These are phyloP conservation scores for Drosophila kikkawai DNA, from an alignment of 1,140 invertebrate genomes.

Conservation along the genomic window DNA sequence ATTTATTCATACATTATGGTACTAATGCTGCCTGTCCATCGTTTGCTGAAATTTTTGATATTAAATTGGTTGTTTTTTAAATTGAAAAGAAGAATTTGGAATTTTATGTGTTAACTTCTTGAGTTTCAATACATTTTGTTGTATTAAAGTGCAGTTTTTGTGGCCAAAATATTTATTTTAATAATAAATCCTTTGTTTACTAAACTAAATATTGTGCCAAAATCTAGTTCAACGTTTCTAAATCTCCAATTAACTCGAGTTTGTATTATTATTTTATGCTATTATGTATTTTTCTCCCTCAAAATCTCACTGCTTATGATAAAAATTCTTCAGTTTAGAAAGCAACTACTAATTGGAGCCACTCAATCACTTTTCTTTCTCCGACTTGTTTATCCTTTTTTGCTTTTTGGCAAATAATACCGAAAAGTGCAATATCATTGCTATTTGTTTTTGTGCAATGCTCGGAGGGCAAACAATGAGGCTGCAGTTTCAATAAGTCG, in stretches of 20 bases:
- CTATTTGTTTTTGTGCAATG: slow-evolving; percentile 40
- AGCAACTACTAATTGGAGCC: slow-evolving; percentile 72
- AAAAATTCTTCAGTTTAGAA: slow-evolving; percentile 40
- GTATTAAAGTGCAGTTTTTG: neutral
- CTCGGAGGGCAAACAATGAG: slow-evolving; percentile 65
- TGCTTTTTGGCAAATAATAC: slow-evolving; percentile 59
- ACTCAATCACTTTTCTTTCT: slow-evolving; percentile 39
- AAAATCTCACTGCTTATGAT: slow-evolving; percentile 11
- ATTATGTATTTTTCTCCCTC: neutral
- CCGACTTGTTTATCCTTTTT: slow-evolving; percentile 58
- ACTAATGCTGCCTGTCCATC: slow-evolving; percentile 59
- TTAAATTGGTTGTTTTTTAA: neutral
- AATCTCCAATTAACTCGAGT: slow-evolving; percentile 7
- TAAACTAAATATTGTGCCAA: neutral
- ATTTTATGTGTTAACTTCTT: too few species aligned
- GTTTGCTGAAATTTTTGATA: slow-evolving; percentile 26
- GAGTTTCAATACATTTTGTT: neutral
- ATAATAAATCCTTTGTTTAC: neutral
- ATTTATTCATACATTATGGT: slow-evolving; percentile 76
- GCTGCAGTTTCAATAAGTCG: slow-evolving; percentile 56
- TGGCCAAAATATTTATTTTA: neutral
- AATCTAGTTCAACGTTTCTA: neutral
- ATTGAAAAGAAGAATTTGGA: too few species aligned
- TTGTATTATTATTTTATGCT: neutral
- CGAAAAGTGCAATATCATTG: slow-evolving; percentile 78